Evolutionary conservation across 2,113 vertebrate species (phyloP).

Genomic region (Psittacara wagleri): DNA sequence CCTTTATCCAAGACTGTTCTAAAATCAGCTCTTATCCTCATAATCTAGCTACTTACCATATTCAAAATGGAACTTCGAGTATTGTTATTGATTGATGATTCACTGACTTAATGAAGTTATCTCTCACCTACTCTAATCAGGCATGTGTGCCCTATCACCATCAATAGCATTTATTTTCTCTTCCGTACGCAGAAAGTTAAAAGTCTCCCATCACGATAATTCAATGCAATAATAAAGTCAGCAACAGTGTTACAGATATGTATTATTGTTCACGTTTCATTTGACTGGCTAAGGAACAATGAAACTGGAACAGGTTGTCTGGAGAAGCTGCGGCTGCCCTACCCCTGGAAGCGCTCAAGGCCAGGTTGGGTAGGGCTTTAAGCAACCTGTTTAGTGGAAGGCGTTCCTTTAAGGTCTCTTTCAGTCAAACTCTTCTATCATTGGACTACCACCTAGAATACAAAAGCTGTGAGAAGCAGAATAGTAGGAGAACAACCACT

Average conservation of each 20-base stretch:
- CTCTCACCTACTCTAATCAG: not conserved
- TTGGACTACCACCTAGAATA: not conserved
- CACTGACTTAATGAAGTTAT: not conserved
- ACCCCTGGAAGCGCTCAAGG: not conserved
- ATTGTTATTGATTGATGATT: not conserved
- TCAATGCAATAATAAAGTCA: not conserved
- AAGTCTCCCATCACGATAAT: not conserved
- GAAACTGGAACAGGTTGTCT: not conserved
- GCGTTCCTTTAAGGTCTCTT: not conserved
- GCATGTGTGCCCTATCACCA: not conserved
- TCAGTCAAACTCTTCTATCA: not conserved
- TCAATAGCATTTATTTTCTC: not conserved
- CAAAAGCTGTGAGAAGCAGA: not conserved
- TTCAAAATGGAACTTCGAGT: not conserved
- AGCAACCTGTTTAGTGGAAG: not conserved
- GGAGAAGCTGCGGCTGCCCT: not conserved
- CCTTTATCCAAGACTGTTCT: not conserved
- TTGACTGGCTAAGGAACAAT: not conserved
- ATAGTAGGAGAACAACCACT: not conserved
- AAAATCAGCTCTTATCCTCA: not conserved
- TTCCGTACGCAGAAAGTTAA: not conserved
- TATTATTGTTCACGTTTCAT: not conserved
- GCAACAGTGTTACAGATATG: not conserved
- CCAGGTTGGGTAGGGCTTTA: not conserved
- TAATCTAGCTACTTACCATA: not conserved